phyloP scores from a whole-genome alignment of 2,888 invertebrate species.

The Clivina fossor region DNA sequence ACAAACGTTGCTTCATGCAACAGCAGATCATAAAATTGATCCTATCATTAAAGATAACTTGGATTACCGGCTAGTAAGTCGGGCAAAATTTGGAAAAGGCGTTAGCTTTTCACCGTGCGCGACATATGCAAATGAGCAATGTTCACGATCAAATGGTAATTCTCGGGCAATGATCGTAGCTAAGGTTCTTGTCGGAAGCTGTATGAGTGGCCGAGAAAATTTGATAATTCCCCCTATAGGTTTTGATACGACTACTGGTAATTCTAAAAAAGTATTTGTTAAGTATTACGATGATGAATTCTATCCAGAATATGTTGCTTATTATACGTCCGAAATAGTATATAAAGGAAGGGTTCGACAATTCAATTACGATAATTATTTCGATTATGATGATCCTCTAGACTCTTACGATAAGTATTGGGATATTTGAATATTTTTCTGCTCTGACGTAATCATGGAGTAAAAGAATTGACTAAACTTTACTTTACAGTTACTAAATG shows the following conservation, averaged over 20 bases:
- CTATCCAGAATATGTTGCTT: conserved; percentile 48
- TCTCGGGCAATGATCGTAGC: conserved; percentile 45
- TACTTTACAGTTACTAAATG: too few relatives aligned
- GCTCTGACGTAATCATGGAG: too few relatives aligned
- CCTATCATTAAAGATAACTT: conserved; percentile 45
- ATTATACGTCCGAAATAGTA: too few relatives aligned
- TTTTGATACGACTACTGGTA: conserved; percentile 47
- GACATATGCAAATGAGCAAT: conserved; percentile 43
- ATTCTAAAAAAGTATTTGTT: conserved; percentile 44
- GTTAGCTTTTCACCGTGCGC: conserved; percentile 46
- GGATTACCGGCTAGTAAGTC: conserved; percentile 44
- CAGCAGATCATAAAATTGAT: conserved; percentile 40
- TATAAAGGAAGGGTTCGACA: too few relatives aligned
- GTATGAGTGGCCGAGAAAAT: conserved; percentile 26
- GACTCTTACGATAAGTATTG: too few relatives aligned
- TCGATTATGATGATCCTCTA: too few relatives aligned
- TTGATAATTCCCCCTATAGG: conserved; percentile 40
- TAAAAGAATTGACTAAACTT: too few relatives aligned
- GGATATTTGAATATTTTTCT: too few relatives aligned
- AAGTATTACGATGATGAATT: conserved; percentile 50
- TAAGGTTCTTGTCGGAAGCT: conserved; percentile 44
- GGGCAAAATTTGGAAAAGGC: conserved; percentile 45
- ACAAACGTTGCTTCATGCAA: conserved; percentile 44
- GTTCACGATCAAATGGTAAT: conserved; percentile 39
- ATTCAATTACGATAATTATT: too few relatives aligned